Percentiles rank a stretch among this genome's conserved stretches.
Evolutionary conservation across 2,113 vertebrate genomes (phyloP).

Genomic region (Egretta garzetta): DNA sequence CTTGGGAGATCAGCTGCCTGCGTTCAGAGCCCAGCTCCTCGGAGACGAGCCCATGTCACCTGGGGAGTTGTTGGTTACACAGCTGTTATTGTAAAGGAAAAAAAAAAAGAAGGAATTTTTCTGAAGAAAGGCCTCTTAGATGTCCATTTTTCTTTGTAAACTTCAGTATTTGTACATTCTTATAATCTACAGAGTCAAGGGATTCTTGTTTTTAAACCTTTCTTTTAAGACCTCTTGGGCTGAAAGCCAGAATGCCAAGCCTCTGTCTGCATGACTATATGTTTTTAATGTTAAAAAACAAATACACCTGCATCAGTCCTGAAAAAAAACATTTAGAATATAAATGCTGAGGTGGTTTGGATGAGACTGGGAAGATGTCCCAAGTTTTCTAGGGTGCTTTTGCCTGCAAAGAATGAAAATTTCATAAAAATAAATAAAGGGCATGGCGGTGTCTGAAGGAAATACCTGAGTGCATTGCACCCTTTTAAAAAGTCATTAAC

Average conservation of each 20-base stretch:
- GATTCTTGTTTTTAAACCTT: background rate
- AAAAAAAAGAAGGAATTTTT: background rate
- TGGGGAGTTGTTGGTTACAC: background rate
- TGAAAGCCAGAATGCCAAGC: background rate
- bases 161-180: background rate
- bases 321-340: background rate
- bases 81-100: background rate
- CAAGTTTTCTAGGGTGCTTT: background rate
- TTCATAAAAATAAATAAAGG: background rate
- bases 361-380: background rate
- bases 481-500: background rate
- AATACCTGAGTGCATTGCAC: background rate
- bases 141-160: background rate
- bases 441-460: background rate
- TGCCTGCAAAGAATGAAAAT: background rate
- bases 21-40: background rate
- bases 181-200: background rate
- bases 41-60: background rate
- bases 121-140: background rate
- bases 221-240: background rate
- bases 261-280: background rate
- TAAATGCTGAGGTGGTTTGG: background rate
- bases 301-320: background rate
- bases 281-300: background rate
- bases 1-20: background rate